Conservation (phyloP, 2,888 invertebrate genomes). For the Campoletis raptor region DNA sequence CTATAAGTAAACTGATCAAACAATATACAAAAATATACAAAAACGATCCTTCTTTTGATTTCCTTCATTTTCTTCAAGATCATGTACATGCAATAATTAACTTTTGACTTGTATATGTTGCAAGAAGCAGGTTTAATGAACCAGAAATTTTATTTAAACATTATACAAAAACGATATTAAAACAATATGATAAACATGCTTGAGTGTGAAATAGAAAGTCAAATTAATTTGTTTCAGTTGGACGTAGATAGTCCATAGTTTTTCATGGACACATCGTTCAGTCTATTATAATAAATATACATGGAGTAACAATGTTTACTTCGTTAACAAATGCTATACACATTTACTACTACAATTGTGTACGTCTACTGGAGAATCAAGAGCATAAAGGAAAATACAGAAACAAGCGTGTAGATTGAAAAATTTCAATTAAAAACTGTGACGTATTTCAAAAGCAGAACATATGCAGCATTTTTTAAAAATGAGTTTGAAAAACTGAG, state of each 20-base stretch:
- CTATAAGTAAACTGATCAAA: neutral
- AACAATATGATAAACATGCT: slow-evolving; percentile 21
- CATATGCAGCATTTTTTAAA: neutral
- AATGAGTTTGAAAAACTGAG: neutral
- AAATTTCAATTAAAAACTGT: neutral
- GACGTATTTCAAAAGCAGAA: neutral
- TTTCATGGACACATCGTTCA: slow-evolving; percentile 17
- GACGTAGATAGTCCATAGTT: neutral
- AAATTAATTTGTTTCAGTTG: slow-evolving; percentile 32
- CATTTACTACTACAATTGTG: slow-evolving; percentile 4
- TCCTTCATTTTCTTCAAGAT: neutral
- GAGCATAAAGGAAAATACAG: neutral
- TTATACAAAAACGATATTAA: slow-evolving; percentile 6
- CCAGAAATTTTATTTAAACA: neutral
- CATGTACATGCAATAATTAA: neutral
- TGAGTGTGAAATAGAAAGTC: neutral
- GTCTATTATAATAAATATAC: neutral
- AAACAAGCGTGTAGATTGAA: neutral
- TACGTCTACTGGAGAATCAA: neutral
- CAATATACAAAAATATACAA: neutral
- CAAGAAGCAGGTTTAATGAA: neutral
- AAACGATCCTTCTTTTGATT: neutral
- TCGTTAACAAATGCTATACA: neutral
- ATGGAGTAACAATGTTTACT: neutral
- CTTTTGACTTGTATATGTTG: neutral